A percentile compares a stretch with the other conserved stretches of the same genome.
These are phyloP conservation scores for Philereme vetulata DNA, from an alignment of 2,888 invertebrate species.

Conservation along the genomic window DNA sequence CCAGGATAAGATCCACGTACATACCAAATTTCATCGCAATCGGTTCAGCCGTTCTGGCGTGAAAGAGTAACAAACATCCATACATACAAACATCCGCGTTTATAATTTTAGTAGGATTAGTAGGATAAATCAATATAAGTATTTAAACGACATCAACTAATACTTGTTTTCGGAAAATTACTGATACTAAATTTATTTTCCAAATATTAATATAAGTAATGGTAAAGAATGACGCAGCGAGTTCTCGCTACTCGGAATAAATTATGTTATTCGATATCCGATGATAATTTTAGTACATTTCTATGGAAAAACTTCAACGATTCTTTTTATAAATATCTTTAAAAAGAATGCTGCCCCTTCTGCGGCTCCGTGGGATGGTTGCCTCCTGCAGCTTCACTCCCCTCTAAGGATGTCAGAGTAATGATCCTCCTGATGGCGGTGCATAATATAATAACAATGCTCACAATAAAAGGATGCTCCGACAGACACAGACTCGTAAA, in stretches of 20 bases:
- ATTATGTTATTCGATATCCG: slow-evolving; percentile 8
- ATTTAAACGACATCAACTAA: too few species aligned
- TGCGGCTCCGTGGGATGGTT: slow-evolving; percentile 5
- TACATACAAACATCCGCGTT: too few species aligned
- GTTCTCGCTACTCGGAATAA: slow-evolving; percentile 5
- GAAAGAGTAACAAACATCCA: too few species aligned
- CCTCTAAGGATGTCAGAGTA: slow-evolving; percentile 16
- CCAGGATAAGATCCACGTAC: too few species aligned
- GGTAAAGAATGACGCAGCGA: not conserved
- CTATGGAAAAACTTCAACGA: slow-evolving; percentile 14
- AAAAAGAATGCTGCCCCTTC: not conserved
- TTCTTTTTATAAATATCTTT: slow-evolving; percentile 8
- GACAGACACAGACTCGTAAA: slow-evolving; percentile 13
- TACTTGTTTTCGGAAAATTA: too few species aligned
- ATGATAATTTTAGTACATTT: slow-evolving; percentile 11
- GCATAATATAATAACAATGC: slow-evolving; percentile 4
- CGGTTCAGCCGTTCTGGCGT: too few species aligned
- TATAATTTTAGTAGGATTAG: too few species aligned
- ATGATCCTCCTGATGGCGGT: not conserved
- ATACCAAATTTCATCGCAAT: too few species aligned
- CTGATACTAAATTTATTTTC: too few species aligned
- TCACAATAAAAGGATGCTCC: slow-evolving; percentile 18
- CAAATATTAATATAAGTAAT: not conserved
- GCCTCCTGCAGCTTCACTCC: slow-evolving; percentile 11
- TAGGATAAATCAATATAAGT: too few species aligned